These are phyloP conservation scores for Crambe crambe DNA, from an alignment of 37 sponge, comb jelly and placozoan genomes.

Conservation along the genomic window DNA sequence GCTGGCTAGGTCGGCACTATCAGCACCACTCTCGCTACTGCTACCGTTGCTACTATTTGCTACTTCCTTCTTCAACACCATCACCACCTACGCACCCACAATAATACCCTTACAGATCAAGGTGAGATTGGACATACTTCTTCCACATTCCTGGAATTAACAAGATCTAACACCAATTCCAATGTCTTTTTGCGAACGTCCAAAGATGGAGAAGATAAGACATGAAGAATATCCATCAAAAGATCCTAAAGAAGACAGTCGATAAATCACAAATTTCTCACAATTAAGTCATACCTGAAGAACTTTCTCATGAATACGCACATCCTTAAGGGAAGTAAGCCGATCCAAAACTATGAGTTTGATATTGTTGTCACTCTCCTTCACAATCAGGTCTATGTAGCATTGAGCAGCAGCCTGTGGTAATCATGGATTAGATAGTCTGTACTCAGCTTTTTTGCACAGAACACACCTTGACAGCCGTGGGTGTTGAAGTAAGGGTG, in stretches of 20 bases:
- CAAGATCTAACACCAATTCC: constrained; percentile 86
- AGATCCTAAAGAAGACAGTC: constrained; percentile 64
- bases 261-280: constrained; percentile 16
- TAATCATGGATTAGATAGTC: too few species aligned
- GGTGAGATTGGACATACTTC: constrained; percentile 67
- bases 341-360: constrained; percentile 98
- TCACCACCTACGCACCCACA: constrained; percentile 70
- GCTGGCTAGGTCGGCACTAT: constrained; percentile 53
- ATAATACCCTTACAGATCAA: background rate
- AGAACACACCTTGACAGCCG: constrained; percentile 93
- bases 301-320: constrained; percentile 78
- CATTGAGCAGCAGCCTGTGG: constrained; percentile 95
- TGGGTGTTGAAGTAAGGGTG: constrained; percentile 95
- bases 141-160: constrained; percentile 86
- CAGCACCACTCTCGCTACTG: constrained; percentile 29
- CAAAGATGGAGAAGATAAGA: constrained; percentile 85
- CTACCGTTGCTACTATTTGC: constrained; percentile 73
- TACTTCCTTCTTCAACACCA: constrained; percentile 95
- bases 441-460: constrained; percentile 44
- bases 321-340: constrained; percentile 69
- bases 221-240: constrained; percentile 96
- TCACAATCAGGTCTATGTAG: constrained; percentile 96
- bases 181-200: constrained; percentile 98
- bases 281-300: constrained; percentile 63
- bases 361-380: constrained; percentile 99